A percentile compares a stretch with the other conserved stretches of the same genome.
Conservation (phyloP, 2,888 invertebrate genomes). For the Sabellastarte sp. region DNA sequence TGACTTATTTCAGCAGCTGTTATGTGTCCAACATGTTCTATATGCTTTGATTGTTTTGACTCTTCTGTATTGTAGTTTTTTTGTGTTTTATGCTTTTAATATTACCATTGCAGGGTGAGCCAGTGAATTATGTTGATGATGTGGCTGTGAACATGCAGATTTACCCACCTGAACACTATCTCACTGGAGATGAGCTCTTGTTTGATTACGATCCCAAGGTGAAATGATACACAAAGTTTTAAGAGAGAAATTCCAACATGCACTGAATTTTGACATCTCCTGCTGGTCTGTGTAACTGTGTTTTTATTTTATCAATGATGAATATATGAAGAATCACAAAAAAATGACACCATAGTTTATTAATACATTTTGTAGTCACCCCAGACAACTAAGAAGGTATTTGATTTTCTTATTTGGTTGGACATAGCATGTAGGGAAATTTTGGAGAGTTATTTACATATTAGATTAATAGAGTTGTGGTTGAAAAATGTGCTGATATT, state of each 20-base stretch:
- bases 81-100: too few relatives aligned
- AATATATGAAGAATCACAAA: background rate
- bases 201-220: slow-evolving; percentile 76
- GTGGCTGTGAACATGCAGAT: slow-evolving; percentile 77
- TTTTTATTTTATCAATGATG: background rate
- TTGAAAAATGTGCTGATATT: too few relatives aligned
- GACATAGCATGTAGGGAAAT: too few relatives aligned
- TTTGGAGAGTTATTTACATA: background rate
- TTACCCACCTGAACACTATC: slow-evolving; percentile 75
- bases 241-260: background rate
- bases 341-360: background rate
- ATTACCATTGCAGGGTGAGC: slow-evolving; percentile 53
- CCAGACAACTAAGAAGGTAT: too few relatives aligned
- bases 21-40: too few relatives aligned
- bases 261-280: background rate
- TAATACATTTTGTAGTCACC: too few relatives aligned
- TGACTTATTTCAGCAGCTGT: too few relatives aligned
- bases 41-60: background rate
- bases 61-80: too few relatives aligned
- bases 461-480: background rate
- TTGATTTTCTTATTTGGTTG: too few relatives aligned
- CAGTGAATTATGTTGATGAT: slow-evolving; percentile 76
- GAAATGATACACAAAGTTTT: slow-evolving; percentile 15
- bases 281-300: too few relatives aligned
- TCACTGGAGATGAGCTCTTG: slow-evolving; percentile 74